These are phyloP conservation scores for Morinoia aosen DNA, from an alignment of 2,888 invertebrate genomes.

Conservation along the genomic window DNA sequence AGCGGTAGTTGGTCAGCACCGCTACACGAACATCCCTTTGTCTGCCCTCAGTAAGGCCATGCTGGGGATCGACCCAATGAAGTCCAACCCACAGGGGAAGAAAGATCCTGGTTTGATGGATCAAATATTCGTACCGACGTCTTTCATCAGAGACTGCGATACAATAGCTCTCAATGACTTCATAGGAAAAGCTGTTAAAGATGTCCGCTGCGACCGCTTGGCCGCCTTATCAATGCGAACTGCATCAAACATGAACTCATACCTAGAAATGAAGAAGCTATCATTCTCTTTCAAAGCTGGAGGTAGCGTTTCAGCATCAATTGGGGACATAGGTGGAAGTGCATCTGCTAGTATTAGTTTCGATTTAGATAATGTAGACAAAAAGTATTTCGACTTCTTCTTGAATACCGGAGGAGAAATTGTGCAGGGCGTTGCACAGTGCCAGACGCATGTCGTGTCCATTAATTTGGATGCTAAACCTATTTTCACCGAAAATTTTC, in stretches of 20 bases:
- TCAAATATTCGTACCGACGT: neutral
- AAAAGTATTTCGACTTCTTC: neutral
- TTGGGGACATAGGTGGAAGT: neutral
- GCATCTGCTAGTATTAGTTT: neutral
- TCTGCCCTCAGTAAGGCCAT: neutral
- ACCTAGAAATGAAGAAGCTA: neutral
- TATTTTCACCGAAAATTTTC: neutral
- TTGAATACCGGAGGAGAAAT: neutral
- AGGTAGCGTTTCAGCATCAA: neutral
- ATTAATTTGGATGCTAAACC: neutral
- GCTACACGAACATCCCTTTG: neutral
- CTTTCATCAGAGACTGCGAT: neutral
- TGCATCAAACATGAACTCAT: neutral
- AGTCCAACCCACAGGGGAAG: neutral
- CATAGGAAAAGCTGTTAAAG: conserved; percentile 9
- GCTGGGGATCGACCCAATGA: neutral
- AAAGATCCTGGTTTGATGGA: neutral
- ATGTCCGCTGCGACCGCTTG: neutral
- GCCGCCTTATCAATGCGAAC: neutral
- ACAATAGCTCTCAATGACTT: neutral
- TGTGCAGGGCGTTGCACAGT: neutral
- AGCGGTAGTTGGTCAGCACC: neutral
- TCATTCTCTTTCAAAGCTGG: neutral
- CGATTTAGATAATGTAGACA: neutral
- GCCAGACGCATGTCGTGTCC: conserved; percentile 5